Evolutionary conservation across 2,113 vertebrate genomes (phyloP).

Genomic region (Pluvianellus socialis): DNA sequence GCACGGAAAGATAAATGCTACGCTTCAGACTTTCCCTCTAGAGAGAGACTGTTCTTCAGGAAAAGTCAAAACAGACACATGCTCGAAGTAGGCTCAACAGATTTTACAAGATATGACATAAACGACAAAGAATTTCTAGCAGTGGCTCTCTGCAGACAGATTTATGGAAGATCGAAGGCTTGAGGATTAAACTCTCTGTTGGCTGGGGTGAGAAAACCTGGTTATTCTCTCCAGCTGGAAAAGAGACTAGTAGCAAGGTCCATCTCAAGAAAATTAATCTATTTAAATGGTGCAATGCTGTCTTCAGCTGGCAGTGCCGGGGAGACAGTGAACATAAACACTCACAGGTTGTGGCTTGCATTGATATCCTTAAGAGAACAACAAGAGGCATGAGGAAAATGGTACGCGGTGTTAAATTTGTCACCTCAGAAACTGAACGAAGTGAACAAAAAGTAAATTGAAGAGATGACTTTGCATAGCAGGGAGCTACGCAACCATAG

Average conservation of each 20-base stretch:
- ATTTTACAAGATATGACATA: slow-evolving; percentile 71
- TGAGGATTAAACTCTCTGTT: slow-evolving; percentile 33
- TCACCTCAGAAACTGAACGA: not conserved
- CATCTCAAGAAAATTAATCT: slow-evolving; percentile 40
- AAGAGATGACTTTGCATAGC: not conserved
- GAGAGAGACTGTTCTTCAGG: slow-evolving; percentile 41
- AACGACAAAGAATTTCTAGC: slow-evolving; percentile 55
- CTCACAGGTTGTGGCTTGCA: not conserved
- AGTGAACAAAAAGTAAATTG: not conserved
- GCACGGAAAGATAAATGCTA: not conserved
- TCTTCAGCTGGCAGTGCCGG: slow-evolving; percentile 1
- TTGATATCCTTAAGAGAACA: not conserved
- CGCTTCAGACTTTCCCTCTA: slow-evolving; percentile 26
- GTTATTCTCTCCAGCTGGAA: slow-evolving; percentile 55
- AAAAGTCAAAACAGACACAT: slow-evolving; percentile 55
- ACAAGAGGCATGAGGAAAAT: not conserved
- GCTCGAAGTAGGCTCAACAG: slow-evolving; percentile 1
- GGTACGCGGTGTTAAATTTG: not conserved
- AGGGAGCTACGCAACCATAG: not conserved
- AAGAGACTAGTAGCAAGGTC: not conserved
- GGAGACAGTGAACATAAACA: slow-evolving; percentile 22
- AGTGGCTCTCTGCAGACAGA: slow-evolving; percentile 52
- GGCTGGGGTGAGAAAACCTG: slow-evolving; percentile 32
- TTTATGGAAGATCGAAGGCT: slow-evolving; percentile 43
- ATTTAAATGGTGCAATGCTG: slow-evolving; percentile 14